Conservation (phyloP, 2,113 vertebrate genomes). For the Amazona vittata region DNA sequence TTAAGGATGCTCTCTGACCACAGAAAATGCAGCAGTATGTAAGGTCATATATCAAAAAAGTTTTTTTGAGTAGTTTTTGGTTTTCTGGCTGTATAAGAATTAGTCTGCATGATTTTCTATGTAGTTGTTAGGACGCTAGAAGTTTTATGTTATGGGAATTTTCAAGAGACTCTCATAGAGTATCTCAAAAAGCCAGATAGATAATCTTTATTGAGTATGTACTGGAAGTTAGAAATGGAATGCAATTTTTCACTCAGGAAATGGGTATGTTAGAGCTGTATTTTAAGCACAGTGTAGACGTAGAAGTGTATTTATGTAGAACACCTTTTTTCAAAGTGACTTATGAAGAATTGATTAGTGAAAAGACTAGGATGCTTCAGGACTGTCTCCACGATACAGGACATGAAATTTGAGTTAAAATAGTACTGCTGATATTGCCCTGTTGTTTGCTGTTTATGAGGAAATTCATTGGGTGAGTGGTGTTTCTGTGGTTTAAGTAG, state of each 20-base stretch:
- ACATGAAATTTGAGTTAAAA: not conserved
- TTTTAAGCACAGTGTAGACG: not conserved
- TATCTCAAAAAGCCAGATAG: not conserved
- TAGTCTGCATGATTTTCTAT: not conserved
- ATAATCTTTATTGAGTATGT: not conserved
- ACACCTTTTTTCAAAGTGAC: not conserved
- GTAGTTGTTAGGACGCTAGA: not conserved
- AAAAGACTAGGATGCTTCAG: not conserved
- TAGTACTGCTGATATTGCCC: not conserved
- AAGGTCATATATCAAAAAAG: not conserved
- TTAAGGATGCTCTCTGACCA: not conserved
- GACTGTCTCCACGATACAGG: not conserved
- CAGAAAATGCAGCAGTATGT: not conserved
- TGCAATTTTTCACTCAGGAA: not conserved
- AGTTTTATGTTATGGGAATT: not conserved
- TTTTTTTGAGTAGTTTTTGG: not conserved
- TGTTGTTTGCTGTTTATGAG: not conserved
- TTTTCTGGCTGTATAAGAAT: not conserved
- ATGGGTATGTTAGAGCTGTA: not conserved
- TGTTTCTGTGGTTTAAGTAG: not conserved
- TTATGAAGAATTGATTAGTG: not conserved
- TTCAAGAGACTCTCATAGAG: not conserved
- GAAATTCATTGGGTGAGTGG: not conserved
- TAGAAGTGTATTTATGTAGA: not conserved
- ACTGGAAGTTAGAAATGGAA: not conserved